Conservation (phyloP, 2,797 vertebrate genomes). For the Muscicapa striata region DNA sequence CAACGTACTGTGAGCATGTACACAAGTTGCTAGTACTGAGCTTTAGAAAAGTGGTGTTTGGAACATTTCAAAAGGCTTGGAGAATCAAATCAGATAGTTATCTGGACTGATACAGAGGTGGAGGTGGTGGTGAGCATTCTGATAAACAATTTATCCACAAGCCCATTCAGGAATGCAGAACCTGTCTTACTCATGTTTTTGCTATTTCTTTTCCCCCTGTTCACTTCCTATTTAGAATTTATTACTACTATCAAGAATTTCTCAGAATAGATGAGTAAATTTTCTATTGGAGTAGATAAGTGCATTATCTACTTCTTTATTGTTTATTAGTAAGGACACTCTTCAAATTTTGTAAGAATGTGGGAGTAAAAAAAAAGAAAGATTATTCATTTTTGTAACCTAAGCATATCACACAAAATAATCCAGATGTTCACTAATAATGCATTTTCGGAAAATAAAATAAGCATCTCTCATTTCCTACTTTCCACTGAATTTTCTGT, state of each 20-base stretch:
- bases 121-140: neutral
- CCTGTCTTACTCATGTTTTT: neutral
- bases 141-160: neutral
- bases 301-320: neutral
- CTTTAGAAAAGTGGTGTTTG: neutral
- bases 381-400: neutral
- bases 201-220: neutral
- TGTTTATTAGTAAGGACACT: neutral
- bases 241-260: neutral
- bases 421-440: neutral
- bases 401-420: neutral
- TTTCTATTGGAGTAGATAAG: neutral
- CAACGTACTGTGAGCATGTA: neutral
- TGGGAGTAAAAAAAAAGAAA: neutral
- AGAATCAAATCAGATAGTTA: neutral
- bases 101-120: neutral
- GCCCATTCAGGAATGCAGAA: neutral
- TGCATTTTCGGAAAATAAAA: neutral
- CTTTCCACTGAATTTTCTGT: neutral
- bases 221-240: neutral
- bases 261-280: neutral
- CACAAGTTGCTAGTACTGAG: neutral
- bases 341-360: neutral
- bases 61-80: neutral
- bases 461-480: neutral